Evolutionary conservation across 2,797 vertebrate species (phyloP).

Genomic region (Myoxocephalus aenaeus): DNA sequence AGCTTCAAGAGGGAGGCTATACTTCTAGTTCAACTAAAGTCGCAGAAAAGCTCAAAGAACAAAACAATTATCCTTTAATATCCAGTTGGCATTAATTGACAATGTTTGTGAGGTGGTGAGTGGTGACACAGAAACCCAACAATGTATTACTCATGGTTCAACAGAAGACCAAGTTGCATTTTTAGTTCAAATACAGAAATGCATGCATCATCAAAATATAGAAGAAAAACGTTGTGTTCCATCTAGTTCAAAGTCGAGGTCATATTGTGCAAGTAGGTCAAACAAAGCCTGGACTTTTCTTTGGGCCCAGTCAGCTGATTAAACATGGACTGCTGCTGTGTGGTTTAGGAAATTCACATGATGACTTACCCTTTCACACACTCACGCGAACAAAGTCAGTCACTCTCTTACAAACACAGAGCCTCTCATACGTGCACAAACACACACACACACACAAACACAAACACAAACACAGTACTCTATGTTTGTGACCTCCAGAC

Average conservation of each 20-base stretch:
- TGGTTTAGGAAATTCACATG: constrained; percentile 54
- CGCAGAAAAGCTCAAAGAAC: not conserved
- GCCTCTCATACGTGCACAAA: constrained; percentile 41
- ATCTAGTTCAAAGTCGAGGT: constrained; percentile 10
- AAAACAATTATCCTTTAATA: not conserved
- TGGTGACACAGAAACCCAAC: not conserved
- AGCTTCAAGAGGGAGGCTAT: not conserved
- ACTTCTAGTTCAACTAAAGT: not conserved
- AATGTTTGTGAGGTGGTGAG: not conserved
- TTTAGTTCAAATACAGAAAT: not conserved
- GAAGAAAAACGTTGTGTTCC: not conserved
- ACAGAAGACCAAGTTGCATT: not conserved
- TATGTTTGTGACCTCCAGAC: constrained; percentile 48
- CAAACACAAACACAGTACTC: constrained; percentile 30
- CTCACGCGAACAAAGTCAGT: constrained; percentile 13
- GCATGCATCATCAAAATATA: not conserved
- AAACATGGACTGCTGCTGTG: constrained; percentile 51
- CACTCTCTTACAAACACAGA: constrained; percentile 23
- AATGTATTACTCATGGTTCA: not conserved
- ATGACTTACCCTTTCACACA: constrained; percentile 29
- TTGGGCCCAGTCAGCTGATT: constrained; percentile 55
- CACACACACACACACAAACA: constrained; percentile 40
- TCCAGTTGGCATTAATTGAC: not conserved
- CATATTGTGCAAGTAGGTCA: not conserved
- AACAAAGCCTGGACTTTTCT: constrained; percentile 28